A percentile compares a stretch with the other conserved stretches of the same genome.
Conservation (phyloP, 2,113 vertebrate genomes). For the Spermophilus dauricus region DNA sequence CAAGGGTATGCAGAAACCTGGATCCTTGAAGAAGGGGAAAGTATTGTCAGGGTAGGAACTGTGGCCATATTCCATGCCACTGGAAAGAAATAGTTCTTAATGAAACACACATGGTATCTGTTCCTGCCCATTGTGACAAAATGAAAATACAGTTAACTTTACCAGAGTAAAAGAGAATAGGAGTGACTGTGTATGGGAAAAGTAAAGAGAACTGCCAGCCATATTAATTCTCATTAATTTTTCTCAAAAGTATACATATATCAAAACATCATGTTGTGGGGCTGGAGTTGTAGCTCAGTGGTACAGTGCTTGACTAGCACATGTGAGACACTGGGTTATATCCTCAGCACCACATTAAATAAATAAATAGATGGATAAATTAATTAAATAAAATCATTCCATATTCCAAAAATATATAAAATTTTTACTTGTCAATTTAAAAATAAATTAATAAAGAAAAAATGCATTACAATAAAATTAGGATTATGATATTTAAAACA, state of each 20-base stretch:
- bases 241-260: neutral
- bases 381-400: no score
- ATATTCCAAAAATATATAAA: neutral
- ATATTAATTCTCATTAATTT: neutral
- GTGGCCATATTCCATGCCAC: neutral
- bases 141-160: neutral
- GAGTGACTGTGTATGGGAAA: neutral
- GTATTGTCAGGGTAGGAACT: neutral
- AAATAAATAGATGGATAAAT: no score
- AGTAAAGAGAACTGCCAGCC: neutral
- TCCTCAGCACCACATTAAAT: no score
- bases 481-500: slow-evolving; percentile 3
- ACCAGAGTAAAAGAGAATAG: neutral
- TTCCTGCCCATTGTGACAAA: neutral
- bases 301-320: no score
- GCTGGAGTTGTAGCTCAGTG: no score
- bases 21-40: neutral
- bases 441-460: neutral
- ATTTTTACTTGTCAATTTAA: neutral
- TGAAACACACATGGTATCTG: neutral
- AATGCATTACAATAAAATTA: neutral
- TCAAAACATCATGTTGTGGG: no score
- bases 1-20: neutral
- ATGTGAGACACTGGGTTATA: no score
- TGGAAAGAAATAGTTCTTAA: neutral